Conservation (phyloP, 1,140 invertebrate genomes). For the Brachionus rotundiformis region DNA sequence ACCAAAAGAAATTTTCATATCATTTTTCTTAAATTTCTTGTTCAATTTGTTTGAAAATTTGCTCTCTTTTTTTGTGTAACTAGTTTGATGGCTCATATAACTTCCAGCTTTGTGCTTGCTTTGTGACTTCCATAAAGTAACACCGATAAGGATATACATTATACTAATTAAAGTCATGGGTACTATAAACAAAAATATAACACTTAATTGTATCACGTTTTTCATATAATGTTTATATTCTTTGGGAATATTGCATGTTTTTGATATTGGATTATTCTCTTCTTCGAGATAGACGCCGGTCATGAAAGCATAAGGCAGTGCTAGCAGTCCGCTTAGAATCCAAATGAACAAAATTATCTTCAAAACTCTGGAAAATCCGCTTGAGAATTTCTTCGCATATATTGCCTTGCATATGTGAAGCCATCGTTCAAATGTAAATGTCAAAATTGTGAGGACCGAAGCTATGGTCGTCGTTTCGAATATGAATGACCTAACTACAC, state of each 20-base stretch:
- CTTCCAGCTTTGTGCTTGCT: slow-evolving; percentile 51
- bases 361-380: slow-evolving; percentile 75
- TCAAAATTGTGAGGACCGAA: slow-evolving; percentile 85
- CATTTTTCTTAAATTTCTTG: slow-evolving; percentile 51
- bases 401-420: slow-evolving; percentile 91
- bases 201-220: slow-evolving; percentile 40
- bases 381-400: slow-evolving; percentile 80
- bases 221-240: slow-evolving; percentile 51
- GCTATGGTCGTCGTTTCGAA: slow-evolving; percentile 89
- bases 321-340: slow-evolving; percentile 74
- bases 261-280: background rate
- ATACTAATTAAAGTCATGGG: slow-evolving; percentile 63
- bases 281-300: background rate
- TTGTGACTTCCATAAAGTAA: slow-evolving; percentile 59
- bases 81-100: slow-evolving; percentile 53
- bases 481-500: slow-evolving; percentile 77
- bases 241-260: slow-evolving; percentile 54
- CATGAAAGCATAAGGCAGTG: slow-evolving; percentile 69
- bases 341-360: slow-evolving; percentile 78
- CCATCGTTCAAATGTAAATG: slow-evolving; percentile 91
- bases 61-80: slow-evolving; percentile 42
- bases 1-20: background rate
- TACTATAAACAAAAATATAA: slow-evolving; percentile 63
- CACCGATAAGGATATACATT: slow-evolving; percentile 63
- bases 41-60: slow-evolving; percentile 47